Conservation (phyloP, 2,797 vertebrate species). For the Phoeniculus purpureus region DNA sequence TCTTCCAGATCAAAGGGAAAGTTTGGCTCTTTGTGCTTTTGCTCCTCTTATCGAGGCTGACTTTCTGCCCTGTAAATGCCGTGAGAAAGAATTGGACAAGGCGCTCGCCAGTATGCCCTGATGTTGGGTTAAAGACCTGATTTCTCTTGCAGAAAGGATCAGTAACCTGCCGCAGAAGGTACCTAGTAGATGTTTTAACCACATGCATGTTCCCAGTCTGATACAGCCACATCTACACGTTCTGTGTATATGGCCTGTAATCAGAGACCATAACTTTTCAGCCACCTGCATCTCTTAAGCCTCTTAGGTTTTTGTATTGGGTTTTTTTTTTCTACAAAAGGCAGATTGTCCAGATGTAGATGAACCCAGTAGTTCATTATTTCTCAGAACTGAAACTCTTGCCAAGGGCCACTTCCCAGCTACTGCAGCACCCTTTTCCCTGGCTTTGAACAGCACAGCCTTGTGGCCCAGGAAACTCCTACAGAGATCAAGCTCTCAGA, state of each 20-base stretch:
- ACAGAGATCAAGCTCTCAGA: not conserved
- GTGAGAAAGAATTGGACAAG: fast-evolving
- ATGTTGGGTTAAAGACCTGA: not conserved
- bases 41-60: not conserved
- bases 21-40: not conserved
- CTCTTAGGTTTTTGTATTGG: not conserved
- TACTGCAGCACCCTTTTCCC: not conserved
- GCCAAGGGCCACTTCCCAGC: fast-evolving
- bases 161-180: not conserved
- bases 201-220: not conserved
- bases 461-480: not conserved
- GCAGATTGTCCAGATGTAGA: not conserved
- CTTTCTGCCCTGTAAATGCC: not conserved
- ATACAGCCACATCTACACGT: not conserved
- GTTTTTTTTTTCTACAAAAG: not conserved
- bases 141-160: not conserved
- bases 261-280: not conserved
- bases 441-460: not conserved
- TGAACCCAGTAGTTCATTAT: not conserved
- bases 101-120: fast-evolving
- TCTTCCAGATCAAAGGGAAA: not conserved
- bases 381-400: not conserved
- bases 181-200: not conserved
- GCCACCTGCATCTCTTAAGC: not conserved
- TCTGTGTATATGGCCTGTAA: not conserved